phyloP scores from a whole-genome alignment of 2,113 vertebrate species.

The Leucoraja erinaceus region DNA sequence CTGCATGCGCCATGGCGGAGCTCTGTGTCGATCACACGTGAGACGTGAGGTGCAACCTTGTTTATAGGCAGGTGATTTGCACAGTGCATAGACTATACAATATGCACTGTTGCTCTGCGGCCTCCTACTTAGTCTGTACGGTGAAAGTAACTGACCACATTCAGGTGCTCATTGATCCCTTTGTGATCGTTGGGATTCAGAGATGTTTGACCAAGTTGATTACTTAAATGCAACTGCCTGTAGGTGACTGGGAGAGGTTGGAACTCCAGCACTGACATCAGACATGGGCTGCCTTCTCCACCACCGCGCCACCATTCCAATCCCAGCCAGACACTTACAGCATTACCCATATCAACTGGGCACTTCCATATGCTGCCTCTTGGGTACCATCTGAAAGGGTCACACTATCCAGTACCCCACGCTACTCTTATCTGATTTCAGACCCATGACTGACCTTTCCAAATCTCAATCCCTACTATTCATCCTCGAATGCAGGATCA shows the following conservation, averaged over 20 bases:
- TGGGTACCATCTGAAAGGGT: not conserved
- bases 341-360: not conserved
- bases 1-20: not conserved
- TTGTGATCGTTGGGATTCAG: not conserved
- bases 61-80: not conserved
- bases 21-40: not conserved
- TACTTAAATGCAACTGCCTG: not conserved
- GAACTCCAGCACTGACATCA: not conserved
- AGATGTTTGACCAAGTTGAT: not conserved
- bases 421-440: no score
- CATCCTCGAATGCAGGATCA: no score
- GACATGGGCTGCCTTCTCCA: not conserved
- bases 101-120: no score
- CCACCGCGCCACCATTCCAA: not conserved
- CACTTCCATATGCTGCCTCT: not conserved
- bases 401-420: not conserved
- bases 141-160: not conserved
- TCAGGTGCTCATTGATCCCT: not conserved
- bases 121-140: not conserved
- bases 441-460: no score
- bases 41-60: not conserved
- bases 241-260: not conserved
- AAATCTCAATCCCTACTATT: no score
- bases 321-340: no score
- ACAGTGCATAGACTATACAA: not conserved